phyloP scores from a whole-genome alignment of 2,113 vertebrate genomes.

The Phocoena phocoena region DNA sequence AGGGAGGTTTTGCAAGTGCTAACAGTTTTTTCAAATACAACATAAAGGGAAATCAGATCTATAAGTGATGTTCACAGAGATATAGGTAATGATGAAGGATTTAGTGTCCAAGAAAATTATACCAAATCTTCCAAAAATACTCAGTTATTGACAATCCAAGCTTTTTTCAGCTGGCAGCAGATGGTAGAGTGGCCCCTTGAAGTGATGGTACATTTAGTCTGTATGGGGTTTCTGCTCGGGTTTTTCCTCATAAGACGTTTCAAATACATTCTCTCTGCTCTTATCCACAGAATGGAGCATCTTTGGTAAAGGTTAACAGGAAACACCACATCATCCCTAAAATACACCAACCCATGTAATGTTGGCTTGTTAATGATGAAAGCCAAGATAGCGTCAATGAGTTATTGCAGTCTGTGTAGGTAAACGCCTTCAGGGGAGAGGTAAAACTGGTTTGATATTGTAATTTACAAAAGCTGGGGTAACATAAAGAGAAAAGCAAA shows the following conservation, averaged over 20 bases:
- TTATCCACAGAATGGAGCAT: neutral
- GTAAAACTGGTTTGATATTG: neutral
- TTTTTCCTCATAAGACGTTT: neutral
- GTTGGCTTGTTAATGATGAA: neutral
- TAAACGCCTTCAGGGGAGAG: neutral
- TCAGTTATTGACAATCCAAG: slow-evolving; percentile 61
- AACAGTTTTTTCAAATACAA: slow-evolving; percentile 4
- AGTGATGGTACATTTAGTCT: slow-evolving; percentile 71
- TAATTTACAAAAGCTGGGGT: neutral
- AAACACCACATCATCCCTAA: neutral
- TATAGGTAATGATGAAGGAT: slow-evolving; percentile 80
- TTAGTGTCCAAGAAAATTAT: slow-evolving; percentile 68
- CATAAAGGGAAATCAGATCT: slow-evolving; percentile 17
- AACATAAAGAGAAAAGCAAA: neutral
- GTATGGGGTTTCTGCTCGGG: slow-evolving; percentile 86
- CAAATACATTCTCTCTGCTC: neutral
- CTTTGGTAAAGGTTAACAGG: neutral
- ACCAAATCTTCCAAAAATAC: slow-evolving; percentile 79
- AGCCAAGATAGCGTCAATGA: neutral
- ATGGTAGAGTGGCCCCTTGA: slow-evolving; percentile 19
- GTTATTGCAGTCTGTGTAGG: neutral
- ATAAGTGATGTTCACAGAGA: slow-evolving; percentile 70
- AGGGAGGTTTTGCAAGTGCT: neutral
- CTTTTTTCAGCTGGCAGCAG: neutral
- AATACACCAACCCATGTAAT: neutral